These are phyloP conservation scores for Drosophila kepulauana DNA, from an alignment of 1,140 invertebrate genomes.

Conservation along the genomic window DNA sequence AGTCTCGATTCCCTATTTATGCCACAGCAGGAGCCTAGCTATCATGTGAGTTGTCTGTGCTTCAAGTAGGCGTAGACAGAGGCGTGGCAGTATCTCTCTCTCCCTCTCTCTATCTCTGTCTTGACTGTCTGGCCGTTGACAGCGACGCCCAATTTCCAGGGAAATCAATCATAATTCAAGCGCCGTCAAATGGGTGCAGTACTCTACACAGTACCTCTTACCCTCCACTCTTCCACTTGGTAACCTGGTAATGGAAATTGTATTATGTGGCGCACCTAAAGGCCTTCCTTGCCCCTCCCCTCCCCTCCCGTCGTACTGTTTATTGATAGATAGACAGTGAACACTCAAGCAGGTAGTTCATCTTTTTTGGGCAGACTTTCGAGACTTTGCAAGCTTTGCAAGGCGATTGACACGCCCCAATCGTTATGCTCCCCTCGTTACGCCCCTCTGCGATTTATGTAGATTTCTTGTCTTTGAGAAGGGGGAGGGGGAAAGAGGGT, in stretches of 20 bases:
- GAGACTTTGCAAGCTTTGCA: background rate
- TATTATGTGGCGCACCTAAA: slow-evolving; percentile 18
- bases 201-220: background rate
- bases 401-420: background rate
- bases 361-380: slow-evolving; percentile 11
- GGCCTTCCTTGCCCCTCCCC: background rate
- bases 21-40: background rate
- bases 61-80: background rate
- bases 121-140: slow-evolving; percentile 32
- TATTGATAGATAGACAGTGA: slow-evolving; percentile 13
- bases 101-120: no score
- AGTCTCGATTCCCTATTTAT: no score
- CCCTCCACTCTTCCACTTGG: background rate
- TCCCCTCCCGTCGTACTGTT: background rate
- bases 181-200: slow-evolving; percentile 28
- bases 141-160: slow-evolving; percentile 55
- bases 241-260: slow-evolving; percentile 18
- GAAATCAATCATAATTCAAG: slow-evolving; percentile 67
- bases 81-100: background rate
- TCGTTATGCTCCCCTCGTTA: background rate
- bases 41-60: background rate
- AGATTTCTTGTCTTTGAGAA: slow-evolving; percentile 28
- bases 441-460: slow-evolving; percentile 17
- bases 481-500: no score
- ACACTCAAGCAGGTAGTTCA: slow-evolving; percentile 13